Percentiles rank a stretch among this genome's conserved stretches.
These are phyloP conservation scores for Pagetopsis macropterus DNA, from an alignment of 2,797 vertebrate species.

Conservation along the genomic window DNA sequence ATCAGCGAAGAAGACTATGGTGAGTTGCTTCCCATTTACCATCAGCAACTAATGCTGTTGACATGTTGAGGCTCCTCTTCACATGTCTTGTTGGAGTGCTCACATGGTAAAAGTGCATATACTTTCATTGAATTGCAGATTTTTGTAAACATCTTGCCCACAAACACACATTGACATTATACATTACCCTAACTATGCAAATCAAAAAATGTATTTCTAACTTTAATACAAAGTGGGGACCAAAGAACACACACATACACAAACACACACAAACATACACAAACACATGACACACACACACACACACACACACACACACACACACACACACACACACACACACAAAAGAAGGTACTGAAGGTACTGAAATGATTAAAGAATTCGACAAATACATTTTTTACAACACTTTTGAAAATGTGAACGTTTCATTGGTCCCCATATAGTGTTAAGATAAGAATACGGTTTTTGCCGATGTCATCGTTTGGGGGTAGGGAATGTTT, in stretches of 20 bases:
- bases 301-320: too few relatives aligned
- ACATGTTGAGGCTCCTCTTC: neutral
- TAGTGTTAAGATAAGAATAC: neutral
- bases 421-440: neutral
- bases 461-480: neutral
- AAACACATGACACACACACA: too few relatives aligned
- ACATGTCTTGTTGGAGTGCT: neutral
- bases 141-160: neutral
- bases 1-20: conserved; percentile 86
- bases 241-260: too few relatives aligned
- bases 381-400: too few relatives aligned
- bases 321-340: too few relatives aligned
- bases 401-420: too few relatives aligned
- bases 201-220: too few relatives aligned
- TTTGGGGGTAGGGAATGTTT: neutral
- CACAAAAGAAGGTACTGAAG: too few relatives aligned
- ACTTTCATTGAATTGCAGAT: neutral
- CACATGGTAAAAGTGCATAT: neutral
- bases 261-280: too few relatives aligned
- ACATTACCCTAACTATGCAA: too few relatives aligned
- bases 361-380: too few relatives aligned
- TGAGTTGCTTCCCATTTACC: conserved; percentile 45
- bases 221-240: neutral
- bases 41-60: neutral
- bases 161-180: neutral